A percentile compares a stretch with the other conserved stretches of the same genome.
Evolutionary conservation across 1,140 invertebrate species (phyloP).

Genomic region (Eufriesea mexicana): DNA sequence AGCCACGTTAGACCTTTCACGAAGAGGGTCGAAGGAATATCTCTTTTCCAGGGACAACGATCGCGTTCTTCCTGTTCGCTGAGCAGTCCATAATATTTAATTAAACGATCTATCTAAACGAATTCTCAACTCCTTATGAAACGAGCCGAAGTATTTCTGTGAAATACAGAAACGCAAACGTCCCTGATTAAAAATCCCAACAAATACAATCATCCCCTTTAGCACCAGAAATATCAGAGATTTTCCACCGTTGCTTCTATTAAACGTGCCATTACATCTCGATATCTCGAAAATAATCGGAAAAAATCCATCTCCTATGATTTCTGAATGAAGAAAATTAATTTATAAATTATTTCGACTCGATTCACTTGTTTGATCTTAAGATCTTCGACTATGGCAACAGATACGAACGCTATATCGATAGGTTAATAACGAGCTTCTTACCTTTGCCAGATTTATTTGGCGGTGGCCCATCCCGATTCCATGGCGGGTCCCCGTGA

Average conservation of each 20-base stretch:
- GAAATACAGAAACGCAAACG: no score
- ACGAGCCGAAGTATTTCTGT: no score
- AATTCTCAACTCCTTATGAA: neutral
- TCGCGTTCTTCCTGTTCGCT: neutral
- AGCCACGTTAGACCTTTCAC: neutral
- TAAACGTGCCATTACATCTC: no score
- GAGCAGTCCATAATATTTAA: slow-evolving; percentile 22
- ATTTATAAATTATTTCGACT: neutral
- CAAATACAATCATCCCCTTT: no score
- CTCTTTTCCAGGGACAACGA: neutral
- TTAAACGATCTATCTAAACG: neutral
- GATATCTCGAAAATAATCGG: no score
- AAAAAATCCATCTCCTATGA: no score
- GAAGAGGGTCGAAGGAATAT: neutral
- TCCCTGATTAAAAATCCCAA: no score
- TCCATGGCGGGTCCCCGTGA: slow-evolving; percentile 98
- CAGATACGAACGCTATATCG: neutral
- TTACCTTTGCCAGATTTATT: slow-evolving; percentile 94
- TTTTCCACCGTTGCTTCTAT: no score
- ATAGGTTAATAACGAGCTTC: slow-evolving; percentile 53
- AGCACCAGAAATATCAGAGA: no score
- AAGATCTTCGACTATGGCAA: neutral
- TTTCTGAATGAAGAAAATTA: no score
- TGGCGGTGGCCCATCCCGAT: slow-evolving; percentile 87
- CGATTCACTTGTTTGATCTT: neutral